A percentile compares a stretch with the other conserved stretches of the same genome.
Evolutionary conservation across 2,797 vertebrate species (phyloP).

Genomic region (Heteromormyrus szaboi): DNA sequence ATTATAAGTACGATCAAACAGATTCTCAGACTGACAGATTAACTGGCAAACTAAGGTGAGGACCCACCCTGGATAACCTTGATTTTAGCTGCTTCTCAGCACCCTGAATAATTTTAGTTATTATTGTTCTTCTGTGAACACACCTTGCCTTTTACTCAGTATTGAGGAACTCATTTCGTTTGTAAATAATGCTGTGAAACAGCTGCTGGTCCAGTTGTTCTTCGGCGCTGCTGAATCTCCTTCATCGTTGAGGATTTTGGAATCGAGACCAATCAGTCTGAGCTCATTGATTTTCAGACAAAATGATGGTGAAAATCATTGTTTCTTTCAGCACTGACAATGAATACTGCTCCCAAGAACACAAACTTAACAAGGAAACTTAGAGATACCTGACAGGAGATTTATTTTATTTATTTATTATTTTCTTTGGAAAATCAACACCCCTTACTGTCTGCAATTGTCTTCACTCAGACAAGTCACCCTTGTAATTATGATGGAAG

Average conservation of each 20-base stretch:
- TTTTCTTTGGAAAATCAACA: background rate
- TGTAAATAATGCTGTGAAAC: background rate
- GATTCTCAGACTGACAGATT: background rate
- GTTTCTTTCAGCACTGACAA: background rate
- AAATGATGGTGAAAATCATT: background rate
- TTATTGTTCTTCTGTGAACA: background rate
- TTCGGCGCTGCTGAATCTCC: background rate
- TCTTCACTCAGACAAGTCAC: background rate
- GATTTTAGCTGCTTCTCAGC: conserved; percentile 35
- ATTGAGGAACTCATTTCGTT: background rate
- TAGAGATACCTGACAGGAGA: background rate
- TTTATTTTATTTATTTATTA: background rate
- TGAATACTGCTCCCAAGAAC: background rate
- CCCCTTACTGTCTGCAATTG: background rate
- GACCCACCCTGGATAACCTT: background rate
- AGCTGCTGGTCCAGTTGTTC: background rate
- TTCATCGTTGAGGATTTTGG: background rate
- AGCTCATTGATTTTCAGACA: background rate
- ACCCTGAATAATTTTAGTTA: background rate
- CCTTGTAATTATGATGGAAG: background rate
- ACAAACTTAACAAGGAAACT: background rate
- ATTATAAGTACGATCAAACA: background rate
- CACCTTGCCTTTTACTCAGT: background rate
- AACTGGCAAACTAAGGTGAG: background rate
- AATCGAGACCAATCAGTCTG: background rate